Percentiles rank a stretch among this genome's conserved stretches.
Conservation (phyloP, 2,113 vertebrate genomes). For the Empidonax alnorum region DNA sequence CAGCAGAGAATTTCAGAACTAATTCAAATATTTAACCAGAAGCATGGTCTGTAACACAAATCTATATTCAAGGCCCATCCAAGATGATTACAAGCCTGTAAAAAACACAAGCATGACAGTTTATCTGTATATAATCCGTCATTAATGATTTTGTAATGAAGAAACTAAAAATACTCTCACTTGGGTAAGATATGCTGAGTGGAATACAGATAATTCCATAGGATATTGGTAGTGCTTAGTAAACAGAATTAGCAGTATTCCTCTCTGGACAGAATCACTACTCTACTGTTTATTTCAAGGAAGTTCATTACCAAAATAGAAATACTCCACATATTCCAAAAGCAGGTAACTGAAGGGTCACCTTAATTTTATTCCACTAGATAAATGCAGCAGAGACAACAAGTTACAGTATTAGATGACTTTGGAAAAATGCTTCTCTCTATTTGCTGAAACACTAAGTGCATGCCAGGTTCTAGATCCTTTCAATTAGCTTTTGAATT, state of each 20-base stretch:
- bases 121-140: background rate
- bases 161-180: background rate
- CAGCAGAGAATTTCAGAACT: background rate
- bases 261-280: background rate
- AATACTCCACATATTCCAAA: background rate
- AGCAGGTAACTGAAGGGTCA: background rate
- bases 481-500: background rate
- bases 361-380: background rate
- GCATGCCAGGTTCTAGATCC: background rate
- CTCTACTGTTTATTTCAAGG: background rate
- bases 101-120: background rate
- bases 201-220: background rate
- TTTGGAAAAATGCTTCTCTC: background rate
- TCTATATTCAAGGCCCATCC: background rate
- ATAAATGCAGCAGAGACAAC: background rate
- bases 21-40: background rate
- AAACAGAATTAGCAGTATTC: background rate
- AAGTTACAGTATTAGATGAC: background rate
- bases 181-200: background rate
- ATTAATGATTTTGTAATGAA: background rate
- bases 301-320: background rate
- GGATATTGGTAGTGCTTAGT: accelerated
- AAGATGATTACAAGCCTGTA: background rate
- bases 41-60: background rate
- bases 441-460: background rate